Percentiles rank a stretch among this genome's conserved stretches.
Evolutionary conservation across 2,888 invertebrate species (phyloP).

Genomic region (Stenotaenia linearis): DNA sequence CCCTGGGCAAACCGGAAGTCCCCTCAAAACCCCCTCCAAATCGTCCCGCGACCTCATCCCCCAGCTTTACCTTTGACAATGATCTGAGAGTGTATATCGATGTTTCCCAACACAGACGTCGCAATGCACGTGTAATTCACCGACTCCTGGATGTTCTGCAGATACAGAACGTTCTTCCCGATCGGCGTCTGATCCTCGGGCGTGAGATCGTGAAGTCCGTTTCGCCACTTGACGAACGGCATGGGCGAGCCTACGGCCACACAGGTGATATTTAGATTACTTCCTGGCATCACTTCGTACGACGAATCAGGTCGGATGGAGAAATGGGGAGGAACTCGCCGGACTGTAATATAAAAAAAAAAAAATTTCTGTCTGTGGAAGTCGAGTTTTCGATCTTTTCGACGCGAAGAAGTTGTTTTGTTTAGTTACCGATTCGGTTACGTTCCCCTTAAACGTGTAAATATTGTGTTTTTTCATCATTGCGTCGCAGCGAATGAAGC

Average conservation of each 20-base stretch:
- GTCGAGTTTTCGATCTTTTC: no score
- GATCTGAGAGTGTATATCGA: constrained; percentile 79
- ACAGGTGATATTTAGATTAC: constrained; percentile 86
- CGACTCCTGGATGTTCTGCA: constrained; percentile 82
- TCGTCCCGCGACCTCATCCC: constrained; percentile 43
- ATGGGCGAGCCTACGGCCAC: constrained; percentile 97
- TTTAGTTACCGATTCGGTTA: no score
- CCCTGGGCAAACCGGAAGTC: no score
- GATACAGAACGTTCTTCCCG: constrained; percentile 72
- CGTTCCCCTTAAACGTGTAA: no score
- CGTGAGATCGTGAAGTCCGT: constrained; percentile 63
- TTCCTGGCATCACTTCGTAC: constrained; percentile 86
- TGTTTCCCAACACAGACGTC: constrained; percentile 85
- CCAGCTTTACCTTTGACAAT: constrained; percentile 98
- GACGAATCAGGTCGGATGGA: constrained; percentile 80
- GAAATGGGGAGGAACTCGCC: constrained; percentile 91
- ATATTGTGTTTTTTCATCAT: no score
- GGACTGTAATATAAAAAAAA: constrained; percentile 59
- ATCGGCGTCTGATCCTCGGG: constrained; percentile 68
- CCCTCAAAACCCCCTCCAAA: no score
- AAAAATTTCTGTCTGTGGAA: no score
- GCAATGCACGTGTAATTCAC: constrained; percentile 97
- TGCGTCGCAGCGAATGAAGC: no score
- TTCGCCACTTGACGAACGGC: constrained; percentile 76
- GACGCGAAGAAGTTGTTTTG: no score